These are phyloP conservation scores for Piliocolobus tephrosceles DNA, from an alignment of 2,113 vertebrate genomes.

Conservation along the genomic window DNA sequence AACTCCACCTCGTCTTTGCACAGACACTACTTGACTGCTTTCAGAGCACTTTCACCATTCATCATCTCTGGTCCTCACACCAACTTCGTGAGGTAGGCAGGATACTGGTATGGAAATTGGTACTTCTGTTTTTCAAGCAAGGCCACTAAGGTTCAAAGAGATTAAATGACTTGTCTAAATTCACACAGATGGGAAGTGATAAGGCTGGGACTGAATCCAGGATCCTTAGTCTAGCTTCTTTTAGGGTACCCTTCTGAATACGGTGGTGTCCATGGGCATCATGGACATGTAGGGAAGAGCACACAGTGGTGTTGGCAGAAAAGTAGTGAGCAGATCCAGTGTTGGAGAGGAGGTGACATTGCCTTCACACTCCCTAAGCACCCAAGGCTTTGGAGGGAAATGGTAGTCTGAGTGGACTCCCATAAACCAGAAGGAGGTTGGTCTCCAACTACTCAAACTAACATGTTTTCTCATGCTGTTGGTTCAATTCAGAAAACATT, in stretches of 20 bases:
- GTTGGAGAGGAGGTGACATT: no score
- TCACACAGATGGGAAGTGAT: background rate
- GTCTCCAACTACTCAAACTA: constrained; percentile 2
- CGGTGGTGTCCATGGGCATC: background rate
- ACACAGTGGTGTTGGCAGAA: background rate
- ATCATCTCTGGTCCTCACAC: background rate
- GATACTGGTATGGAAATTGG: background rate
- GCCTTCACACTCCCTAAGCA: background rate
- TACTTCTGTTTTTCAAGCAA: background rate
- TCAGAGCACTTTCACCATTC: background rate
- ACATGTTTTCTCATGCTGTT: constrained; percentile 37
- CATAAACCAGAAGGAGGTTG: background rate
- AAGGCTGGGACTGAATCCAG: background rate
- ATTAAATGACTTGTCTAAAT: background rate
- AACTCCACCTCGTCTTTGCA: background rate
- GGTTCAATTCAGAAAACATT: constrained; percentile 53
- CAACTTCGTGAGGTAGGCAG: background rate
- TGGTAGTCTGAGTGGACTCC: background rate
- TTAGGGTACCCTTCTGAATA: background rate
- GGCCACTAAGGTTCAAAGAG: background rate
- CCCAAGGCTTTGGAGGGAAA: background rate
- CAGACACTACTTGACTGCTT: background rate
- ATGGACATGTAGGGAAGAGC: background rate
- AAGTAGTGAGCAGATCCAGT: background rate
- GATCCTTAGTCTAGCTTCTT: background rate